A percentile compares a stretch with the other conserved stretches of the same genome.
These are phyloP conservation scores for Thripadectes ignobilis DNA, from an alignment of 2,797 vertebrate species.

Conservation along the genomic window DNA sequence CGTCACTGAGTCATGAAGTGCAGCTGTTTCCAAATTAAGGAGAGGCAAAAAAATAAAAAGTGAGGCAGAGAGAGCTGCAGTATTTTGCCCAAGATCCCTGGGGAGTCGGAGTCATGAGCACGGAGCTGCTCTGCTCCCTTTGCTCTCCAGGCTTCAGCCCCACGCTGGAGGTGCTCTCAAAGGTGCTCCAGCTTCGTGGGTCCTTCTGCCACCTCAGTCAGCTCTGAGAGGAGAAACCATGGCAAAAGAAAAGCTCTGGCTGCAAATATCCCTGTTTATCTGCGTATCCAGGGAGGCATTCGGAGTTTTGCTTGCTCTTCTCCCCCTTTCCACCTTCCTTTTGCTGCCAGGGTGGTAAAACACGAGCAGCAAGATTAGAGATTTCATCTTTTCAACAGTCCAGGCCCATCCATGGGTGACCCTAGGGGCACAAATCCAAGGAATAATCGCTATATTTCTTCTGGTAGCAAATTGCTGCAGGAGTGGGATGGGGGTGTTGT, in stretches of 20 bases:
- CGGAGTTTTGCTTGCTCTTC: not conserved
- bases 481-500: not conserved
- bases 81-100: not conserved
- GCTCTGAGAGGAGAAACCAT: not conserved
- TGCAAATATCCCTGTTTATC: not conserved
- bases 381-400: not conserved
- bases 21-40: not conserved
- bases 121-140: not conserved
- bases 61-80: not conserved
- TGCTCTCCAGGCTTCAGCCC: not conserved
- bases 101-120: accelerated
- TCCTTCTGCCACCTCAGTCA: not conserved
- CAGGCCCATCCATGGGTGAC: not conserved
- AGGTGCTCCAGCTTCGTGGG: not conserved
- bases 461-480: not conserved
- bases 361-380: not conserved
- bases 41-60: not conserved
- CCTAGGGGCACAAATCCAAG: not conserved
- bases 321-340: not conserved
- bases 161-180: not conserved
- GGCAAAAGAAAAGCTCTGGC: not conserved
- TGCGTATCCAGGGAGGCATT: not conserved
- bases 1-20: not conserved
- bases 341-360: not conserved
- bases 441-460: not conserved